Base-by-base conservation (phyloP, 2,113 vertebrate genomes). In the Vombatus ursinus region DNA sequence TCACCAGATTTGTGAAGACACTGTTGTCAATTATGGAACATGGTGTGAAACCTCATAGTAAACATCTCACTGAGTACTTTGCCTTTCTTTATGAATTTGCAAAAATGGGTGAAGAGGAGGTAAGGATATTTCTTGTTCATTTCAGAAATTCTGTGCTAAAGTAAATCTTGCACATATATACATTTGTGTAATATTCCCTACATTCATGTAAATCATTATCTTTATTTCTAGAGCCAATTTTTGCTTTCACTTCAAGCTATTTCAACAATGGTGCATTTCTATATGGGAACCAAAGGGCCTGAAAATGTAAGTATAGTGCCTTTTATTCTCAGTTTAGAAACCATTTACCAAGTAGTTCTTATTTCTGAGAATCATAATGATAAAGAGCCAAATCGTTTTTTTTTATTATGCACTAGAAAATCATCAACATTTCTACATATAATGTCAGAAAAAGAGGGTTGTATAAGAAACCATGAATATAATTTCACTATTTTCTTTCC, bases 71-170 rank as follows among this genome's bases (percentile, higher is more conserved):
- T 0, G 99, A 99, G 61, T 99, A 99, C 98, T 99, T 99, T 19
- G 99, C 99, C 97, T 99, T 99, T 50, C 99, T 99, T 1, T 99
- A 99, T 0, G 99, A 99, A 97, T 99, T 99, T 95, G 99, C 99
- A 98, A 99, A 99, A 99, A 99, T 99, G 99, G 99, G 99, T 68
- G 99, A 99, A 98, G 99, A 99, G 98, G 99, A 99, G 98, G 99
- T 99, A 19, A 96, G 98, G 94, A 1, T 0, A 47, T 84, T 89
- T 97, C 54, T 95, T 49, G 28, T 22, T 95, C 2, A 1, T 5
- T 97, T 95, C 44, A 94, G 89, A 24, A 61, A n/a, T 49, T 90
- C 37, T 19, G 1, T 91, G 0, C 28, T 10, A 94, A 44, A 95
- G 44, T 25, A 84, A 23, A 84, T 44, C 68, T n/a, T 84, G 1